These are phyloP conservation scores for Hippocampus abdominalis DNA, from an alignment of 2,113 vertebrate genomes.

Conservation along the genomic window DNA sequence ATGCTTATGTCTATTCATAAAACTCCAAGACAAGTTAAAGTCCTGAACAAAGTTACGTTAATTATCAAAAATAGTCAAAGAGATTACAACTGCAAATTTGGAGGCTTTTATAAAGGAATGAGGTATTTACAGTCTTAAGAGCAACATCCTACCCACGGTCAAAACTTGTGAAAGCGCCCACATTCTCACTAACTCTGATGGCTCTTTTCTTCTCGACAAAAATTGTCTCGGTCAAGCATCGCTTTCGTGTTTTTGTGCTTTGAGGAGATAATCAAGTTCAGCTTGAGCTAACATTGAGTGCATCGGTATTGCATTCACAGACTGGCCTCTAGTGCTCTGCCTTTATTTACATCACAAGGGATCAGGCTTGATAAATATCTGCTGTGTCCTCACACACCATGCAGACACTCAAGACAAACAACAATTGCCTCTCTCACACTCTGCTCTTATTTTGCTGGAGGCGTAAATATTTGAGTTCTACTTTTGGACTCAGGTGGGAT, in stretches of 20 bases:
- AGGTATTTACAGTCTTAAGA: neutral
- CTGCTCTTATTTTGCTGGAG: neutral
- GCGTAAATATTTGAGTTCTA: constrained; percentile 27
- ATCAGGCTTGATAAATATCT: constrained; percentile 1
- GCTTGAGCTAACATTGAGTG: neutral
- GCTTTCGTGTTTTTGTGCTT: neutral
- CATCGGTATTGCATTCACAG: neutral
- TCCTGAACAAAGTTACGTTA: too few species aligned
- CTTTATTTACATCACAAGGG: neutral
- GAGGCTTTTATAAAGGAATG: too few species aligned
- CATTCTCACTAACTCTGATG: neutral
- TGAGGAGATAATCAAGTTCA: neutral
- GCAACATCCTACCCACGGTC: neutral
- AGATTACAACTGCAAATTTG: too few species aligned
- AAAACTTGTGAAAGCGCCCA: neutral
- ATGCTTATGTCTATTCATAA: too few species aligned
- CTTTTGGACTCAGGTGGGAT: constrained; percentile 22
- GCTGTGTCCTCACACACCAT: neutral
- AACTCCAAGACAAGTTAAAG: too few species aligned
- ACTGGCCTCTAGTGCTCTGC: neutral
- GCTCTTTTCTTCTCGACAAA: neutral
- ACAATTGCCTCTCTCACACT: neutral
- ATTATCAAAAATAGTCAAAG: too few species aligned
- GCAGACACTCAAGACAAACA: neutral
- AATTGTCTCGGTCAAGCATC: neutral